phyloP scores from a whole-genome alignment of 2,797 vertebrate genomes.

The Mormyrops boulengeri region DNA sequence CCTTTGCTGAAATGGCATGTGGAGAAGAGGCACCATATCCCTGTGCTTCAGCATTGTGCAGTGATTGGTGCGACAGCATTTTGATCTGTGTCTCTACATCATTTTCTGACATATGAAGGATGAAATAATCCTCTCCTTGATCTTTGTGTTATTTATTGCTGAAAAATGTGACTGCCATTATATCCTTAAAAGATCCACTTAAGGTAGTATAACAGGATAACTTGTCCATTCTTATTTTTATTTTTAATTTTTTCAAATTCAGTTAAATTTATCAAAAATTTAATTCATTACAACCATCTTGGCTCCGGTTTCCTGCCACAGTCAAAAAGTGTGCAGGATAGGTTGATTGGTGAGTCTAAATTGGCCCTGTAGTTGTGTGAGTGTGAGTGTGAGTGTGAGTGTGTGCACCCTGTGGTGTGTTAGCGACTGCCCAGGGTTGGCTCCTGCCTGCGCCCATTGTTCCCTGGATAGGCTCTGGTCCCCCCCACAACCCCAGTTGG shows the following conservation, averaged over 20 bases:
- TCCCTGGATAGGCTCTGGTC: too few species aligned
- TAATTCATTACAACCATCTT: neutral
- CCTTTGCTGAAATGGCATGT: neutral
- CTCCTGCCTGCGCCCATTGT: too few species aligned
- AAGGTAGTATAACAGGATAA: neutral
- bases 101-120: neutral
- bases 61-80: neutral
- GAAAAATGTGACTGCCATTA: neutral
- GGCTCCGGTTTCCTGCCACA: too few species aligned
- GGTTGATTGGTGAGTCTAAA: too few species aligned
- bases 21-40: neutral
- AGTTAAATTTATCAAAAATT: neutral
- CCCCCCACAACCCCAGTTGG: too few species aligned
- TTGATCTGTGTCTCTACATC: neutral
- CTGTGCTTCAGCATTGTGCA: too few species aligned
- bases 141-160: neutral
- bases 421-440: too few species aligned
- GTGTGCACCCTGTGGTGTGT: too few species aligned
- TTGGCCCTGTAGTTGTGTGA: too few species aligned
- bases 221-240: neutral
- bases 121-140: neutral
- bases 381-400: too few species aligned
- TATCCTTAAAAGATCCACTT: neutral
- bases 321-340: too few species aligned
- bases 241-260: neutral